Base-by-base conservation (phyloP, 2,113 vertebrate species). In the Peromyscus californicus region DNA sequence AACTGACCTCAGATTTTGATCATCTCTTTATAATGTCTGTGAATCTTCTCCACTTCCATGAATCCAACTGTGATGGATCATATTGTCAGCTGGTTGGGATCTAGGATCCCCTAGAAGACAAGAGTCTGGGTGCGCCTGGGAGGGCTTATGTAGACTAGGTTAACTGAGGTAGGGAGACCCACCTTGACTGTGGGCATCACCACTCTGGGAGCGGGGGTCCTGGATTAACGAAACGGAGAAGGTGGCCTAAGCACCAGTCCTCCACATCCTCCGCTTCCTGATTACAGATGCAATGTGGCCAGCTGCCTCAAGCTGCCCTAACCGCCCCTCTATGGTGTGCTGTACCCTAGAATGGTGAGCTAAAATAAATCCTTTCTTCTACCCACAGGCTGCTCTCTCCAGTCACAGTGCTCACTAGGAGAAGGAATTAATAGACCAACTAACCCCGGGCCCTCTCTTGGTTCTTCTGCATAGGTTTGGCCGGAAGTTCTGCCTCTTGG, bases 401-500 rank as follows among this genome's bases (percentile, higher is more conserved):
- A 22, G 63, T 70, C 45, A 70, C 12, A n/a, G 65, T 1, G 1
- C 67, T n/a, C n/a, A n/a, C n/a, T 8, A 21, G 33, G 33, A 54
- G 31, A 54, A 51, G 11, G 16, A 36, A n/a, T 22, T 13, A 51
- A 54, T 5, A 70, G 12, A 54, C 45, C 45, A 36, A 16, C 45
- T 29, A 48, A 70, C 26, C 31, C n/a, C 0, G 0, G 15, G 12
- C 69, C 33, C 42, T 48, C 42, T 59, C 75, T 59, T 15, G 67
- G 12, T 57, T 48, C 61, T 45, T 59, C 94, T 22, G 67, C 57
- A 0, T 88, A 99, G 98, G 69, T 99, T 98, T 97, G 98, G 98
- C 45, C 86, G 93, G 16, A 99, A 98, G 19, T 78, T 93, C 80
- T 98, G 98, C 78, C 94, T 99, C 65, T 76, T 99, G 51, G 24